A percentile compares a stretch with the other conserved stretches of the same genome.
Evolutionary conservation across 2,113 vertebrate species (phyloP).

Genomic region (Bujurquina vittata): DNA sequence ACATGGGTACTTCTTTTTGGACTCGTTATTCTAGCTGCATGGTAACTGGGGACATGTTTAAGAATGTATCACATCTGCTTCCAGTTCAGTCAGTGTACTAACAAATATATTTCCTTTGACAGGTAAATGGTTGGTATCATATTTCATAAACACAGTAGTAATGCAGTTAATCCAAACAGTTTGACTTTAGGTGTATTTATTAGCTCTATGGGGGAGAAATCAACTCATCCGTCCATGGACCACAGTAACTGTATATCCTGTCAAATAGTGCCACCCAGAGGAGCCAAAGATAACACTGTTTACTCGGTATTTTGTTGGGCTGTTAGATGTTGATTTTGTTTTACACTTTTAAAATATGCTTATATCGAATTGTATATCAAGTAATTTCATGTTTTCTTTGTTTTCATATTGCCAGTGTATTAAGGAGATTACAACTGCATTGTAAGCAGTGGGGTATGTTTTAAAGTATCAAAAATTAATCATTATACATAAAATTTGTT

Average conservation of each 20-base stretch:
- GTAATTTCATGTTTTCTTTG: too few relatives aligned
- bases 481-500: background rate
- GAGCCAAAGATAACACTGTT: background rate
- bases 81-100: background rate
- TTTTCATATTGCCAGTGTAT: too few relatives aligned
- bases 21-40: background rate
- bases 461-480: background rate
- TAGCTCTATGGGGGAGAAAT: background rate
- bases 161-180: conserved; percentile 7
- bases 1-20: conserved; percentile 13
- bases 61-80: conserved; percentile 19
- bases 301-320: too few relatives aligned
- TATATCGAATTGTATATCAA: too few relatives aligned
- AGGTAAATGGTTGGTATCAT: background rate
- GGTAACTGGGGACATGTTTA: background rate
- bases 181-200: background rate
- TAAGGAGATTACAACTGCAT: too few relatives aligned
- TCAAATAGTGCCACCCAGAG: conserved; percentile 54
- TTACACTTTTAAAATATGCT: too few relatives aligned
- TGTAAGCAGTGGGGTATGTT: too few relatives aligned
- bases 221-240: background rate
- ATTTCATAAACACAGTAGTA: background rate
- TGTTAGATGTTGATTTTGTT: too few relatives aligned
- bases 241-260: background rate
- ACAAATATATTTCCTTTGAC: background rate